These are phyloP conservation scores for Gymnoscopelus microlampas DNA, from an alignment of 2,797 vertebrate genomes.

Conservation along the genomic window DNA sequence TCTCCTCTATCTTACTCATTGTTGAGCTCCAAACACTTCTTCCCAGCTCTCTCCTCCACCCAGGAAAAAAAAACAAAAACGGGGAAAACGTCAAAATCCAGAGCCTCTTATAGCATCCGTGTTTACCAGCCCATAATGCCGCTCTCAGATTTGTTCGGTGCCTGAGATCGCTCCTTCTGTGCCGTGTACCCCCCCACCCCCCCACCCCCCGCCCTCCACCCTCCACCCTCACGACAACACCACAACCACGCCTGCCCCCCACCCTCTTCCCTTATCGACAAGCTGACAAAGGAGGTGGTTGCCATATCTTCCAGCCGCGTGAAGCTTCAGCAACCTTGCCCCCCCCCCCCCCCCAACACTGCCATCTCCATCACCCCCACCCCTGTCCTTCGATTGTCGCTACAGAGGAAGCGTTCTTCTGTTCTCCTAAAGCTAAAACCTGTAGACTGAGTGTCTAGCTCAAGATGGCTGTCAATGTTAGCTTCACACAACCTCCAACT, in stretches of 20 bases:
- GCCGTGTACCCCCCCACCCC: constrained; percentile 46
- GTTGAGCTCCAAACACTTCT: too few species aligned
- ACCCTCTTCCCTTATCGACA: constrained; percentile 54
- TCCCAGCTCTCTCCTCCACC: too few species aligned
- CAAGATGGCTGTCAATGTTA: constrained; percentile 75
- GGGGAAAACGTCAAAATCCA: constrained; percentile 67
- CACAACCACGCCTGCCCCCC: background rate
- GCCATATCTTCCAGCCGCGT: constrained; percentile 60
- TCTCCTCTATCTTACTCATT: background rate
- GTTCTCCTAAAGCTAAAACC: constrained; percentile 72
- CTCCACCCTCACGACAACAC: background rate
- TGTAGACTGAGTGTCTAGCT: constrained; percentile 58
- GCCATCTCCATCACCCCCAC: constrained; percentile 50
- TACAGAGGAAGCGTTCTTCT: constrained; percentile 58
- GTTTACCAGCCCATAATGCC: constrained; percentile 83
- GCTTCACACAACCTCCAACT: constrained; percentile 73
- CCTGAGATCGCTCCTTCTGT: constrained; percentile 77
- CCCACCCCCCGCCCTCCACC: constrained; percentile 4
- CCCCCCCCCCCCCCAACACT: constrained; percentile 54
- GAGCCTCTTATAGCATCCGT: constrained; percentile 74
- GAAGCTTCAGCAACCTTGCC: constrained; percentile 52
- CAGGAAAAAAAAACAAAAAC: constrained; percentile 66
- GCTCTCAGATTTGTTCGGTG: constrained; percentile 81
- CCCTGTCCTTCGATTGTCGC: constrained; percentile 70
- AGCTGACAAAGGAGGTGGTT: constrained; percentile 68